Evolutionary conservation across 2,888 invertebrate genomes (phyloP).

Genomic region (Drosophila kambysellisi): DNA sequence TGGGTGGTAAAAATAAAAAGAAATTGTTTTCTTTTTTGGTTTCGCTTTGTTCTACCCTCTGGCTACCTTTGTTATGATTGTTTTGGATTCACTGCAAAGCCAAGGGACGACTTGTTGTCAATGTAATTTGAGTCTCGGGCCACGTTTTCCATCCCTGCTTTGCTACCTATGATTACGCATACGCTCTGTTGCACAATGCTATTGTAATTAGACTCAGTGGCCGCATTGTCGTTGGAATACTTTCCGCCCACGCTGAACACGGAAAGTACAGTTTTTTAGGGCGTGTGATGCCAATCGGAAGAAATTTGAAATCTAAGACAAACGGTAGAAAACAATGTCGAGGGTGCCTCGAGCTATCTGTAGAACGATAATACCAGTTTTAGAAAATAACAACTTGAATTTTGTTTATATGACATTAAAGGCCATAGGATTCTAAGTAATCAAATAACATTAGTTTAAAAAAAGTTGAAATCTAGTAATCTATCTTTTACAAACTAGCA

Average conservation of each 20-base stretch:
- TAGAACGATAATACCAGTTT: not conserved
- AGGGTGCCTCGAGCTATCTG: not conserved
- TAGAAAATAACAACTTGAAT: not conserved
- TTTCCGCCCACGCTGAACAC: constrained; percentile 42
- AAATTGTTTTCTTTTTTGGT: not conserved
- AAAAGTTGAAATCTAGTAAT: constrained; percentile 18
- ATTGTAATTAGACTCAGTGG: constrained; percentile 71
- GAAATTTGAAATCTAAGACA: constrained; percentile 6
- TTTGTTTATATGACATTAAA: not conserved
- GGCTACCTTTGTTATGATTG: constrained; percentile 38
- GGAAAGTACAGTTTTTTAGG: constrained; percentile 28
- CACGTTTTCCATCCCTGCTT: constrained; percentile 24
- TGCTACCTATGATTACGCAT: constrained; percentile 62
- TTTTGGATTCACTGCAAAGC: constrained; percentile 24
- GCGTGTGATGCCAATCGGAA: constrained; percentile 26
- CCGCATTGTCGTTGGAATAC: constrained; percentile 47
- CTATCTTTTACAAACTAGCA: constrained; percentile 7
- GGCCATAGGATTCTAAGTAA: not conserved
- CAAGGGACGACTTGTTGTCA: constrained; percentile 56
- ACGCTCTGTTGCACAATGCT: constrained; percentile 65
- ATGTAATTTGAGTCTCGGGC: constrained; percentile 61
- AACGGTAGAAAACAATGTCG: constrained; percentile 11
- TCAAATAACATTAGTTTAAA: not conserved
- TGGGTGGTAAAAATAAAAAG: constrained; percentile 1
- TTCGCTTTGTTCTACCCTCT: constrained; percentile 30